A percentile compares a stretch with the other conserved stretches of the same genome.
Evolutionary conservation across 2,113 vertebrate species (phyloP).

Genomic region (Microcebus griseorufus): DNA sequence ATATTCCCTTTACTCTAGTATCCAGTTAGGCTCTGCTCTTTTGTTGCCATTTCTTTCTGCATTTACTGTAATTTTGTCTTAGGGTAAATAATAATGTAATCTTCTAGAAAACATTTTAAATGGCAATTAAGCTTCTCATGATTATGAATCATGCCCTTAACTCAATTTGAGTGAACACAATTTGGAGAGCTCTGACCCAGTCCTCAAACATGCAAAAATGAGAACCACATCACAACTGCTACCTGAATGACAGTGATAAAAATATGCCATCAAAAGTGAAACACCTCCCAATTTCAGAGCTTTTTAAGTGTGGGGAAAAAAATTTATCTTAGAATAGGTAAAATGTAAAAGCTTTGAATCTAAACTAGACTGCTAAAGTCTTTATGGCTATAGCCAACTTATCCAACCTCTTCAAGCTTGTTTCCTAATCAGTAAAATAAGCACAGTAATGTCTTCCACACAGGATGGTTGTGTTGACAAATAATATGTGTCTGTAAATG

Average conservation of each 20-base stretch:
- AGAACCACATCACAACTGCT: not conserved
- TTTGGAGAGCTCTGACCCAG: not conserved
- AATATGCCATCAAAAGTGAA: not conserved
- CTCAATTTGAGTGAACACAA: not conserved
- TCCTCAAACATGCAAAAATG: not conserved
- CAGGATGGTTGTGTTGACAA: not conserved
- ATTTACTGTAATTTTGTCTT: conserved; percentile 25
- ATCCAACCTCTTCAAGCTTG: not conserved
- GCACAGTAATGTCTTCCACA: not conserved
- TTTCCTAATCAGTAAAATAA: not conserved
- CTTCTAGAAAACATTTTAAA: conserved; percentile 23
- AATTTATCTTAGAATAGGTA: not conserved
- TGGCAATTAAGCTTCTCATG: not conserved
- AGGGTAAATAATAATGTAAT: not conserved
- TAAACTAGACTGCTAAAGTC: not conserved
- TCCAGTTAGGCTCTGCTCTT: not conserved
- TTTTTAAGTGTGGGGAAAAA: not conserved
- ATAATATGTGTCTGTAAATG: not conserved
- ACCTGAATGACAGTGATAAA: not conserved
- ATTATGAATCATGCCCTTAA: not conserved
- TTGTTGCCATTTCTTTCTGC: not conserved
- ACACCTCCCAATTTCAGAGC: not conserved
- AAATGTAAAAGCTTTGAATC: not conserved
- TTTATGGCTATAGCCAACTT: not conserved
- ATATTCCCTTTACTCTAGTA: not conserved